Conservation (phyloP, 2,797 vertebrate species). For the Gorsachius magnificus region DNA sequence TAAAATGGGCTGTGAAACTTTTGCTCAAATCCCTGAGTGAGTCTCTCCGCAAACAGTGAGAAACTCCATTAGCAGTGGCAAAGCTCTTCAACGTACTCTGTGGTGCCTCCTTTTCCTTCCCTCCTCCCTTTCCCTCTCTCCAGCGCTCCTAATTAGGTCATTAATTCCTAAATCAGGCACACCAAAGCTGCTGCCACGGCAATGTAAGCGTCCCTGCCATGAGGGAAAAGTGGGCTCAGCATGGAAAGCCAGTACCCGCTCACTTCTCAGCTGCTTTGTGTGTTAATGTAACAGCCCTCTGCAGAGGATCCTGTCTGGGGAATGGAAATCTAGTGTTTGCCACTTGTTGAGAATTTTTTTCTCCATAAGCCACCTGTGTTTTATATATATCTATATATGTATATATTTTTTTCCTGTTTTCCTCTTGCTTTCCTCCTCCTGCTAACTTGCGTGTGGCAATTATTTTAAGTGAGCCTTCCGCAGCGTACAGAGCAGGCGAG, state of each 20-base stretch:
- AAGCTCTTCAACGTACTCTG: not conserved
- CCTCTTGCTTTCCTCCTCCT: not conserved
- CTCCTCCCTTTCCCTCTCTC: not conserved
- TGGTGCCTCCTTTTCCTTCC: not conserved
- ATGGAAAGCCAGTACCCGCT: not conserved
- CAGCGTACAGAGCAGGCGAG: fast-evolving
- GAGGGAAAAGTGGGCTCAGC: not conserved
- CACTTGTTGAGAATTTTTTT: not conserved
- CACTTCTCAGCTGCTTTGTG: not conserved
- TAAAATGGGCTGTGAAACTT: fast-evolving
- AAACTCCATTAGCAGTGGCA: not conserved
- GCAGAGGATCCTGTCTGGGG: not conserved
- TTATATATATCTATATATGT: not conserved
- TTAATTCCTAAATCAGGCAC: slow-evolving; percentile 46
- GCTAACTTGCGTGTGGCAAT: not conserved
- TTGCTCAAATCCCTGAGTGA: not conserved
- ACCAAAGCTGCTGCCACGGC: not conserved
- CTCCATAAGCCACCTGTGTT: not conserved
- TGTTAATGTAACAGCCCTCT: not conserved
- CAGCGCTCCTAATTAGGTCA: not conserved
- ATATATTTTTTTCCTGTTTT: not conserved
- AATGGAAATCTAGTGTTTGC: not conserved
- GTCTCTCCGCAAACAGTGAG: not conserved
- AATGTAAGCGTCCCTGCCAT: not conserved
- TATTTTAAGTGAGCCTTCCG: not conserved